Conservation (phyloP, 2,113 vertebrate species). For the Eubucco bourcierii region DNA sequence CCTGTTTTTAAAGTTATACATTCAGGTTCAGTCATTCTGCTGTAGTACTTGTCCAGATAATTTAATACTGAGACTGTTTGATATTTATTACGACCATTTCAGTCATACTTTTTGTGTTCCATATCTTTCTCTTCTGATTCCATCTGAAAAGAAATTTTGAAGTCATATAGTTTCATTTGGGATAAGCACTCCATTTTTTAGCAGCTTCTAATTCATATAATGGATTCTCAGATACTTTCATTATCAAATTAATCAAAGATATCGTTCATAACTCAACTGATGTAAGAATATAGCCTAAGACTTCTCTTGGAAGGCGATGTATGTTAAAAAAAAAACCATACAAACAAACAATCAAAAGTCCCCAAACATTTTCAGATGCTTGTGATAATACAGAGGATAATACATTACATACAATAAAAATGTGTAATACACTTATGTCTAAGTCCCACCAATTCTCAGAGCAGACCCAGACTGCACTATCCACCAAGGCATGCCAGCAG, state of each 20-base stretch:
- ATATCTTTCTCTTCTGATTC: neutral
- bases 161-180: neutral
- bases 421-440: neutral
- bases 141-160: neutral
- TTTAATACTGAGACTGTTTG: neutral
- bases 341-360: neutral
- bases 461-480: neutral
- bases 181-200: conserved; percentile 3
- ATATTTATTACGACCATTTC: neutral
- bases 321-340: neutral
- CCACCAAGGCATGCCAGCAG: neutral
- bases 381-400: neutral
- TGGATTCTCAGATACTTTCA: neutral
- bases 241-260: neutral
- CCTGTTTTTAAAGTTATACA: neutral
- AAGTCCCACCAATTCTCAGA: neutral
- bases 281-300: neutral
- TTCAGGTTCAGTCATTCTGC: neutral
- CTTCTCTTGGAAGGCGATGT: neutral
- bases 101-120: neutral
- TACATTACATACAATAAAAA: neutral
- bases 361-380: neutral
- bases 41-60: neutral
- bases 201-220: conserved; percentile 10
- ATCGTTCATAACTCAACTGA: neutral